These are phyloP conservation scores for Circaetus gallicus DNA, from an alignment of 2,113 vertebrate genomes.

Conservation along the genomic window DNA sequence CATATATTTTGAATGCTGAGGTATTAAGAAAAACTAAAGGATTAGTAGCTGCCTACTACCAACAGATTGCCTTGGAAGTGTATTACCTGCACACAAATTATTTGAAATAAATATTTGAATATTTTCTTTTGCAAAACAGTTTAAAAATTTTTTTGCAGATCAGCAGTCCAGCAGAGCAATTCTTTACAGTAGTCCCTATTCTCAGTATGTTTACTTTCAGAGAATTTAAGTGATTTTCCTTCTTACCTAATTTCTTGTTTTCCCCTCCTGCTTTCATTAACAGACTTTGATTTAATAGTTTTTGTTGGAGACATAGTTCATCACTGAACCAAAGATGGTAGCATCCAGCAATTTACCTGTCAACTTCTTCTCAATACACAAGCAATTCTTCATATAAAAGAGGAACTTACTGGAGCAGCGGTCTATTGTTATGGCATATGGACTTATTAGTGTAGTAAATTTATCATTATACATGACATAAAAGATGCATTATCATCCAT, in stretches of 20 bases:
- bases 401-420: slow-evolving; percentile 66
- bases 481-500: slow-evolving; percentile 78
- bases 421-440: slow-evolving; percentile 61
- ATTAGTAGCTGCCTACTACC: neutral
- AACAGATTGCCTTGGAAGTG: neutral
- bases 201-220: neutral
- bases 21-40: neutral
- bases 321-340: neutral
- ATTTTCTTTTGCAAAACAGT: neutral
- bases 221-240: neutral
- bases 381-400: slow-evolving; percentile 57
- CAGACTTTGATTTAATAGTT: slow-evolving; percentile 37
- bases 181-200: neutral
- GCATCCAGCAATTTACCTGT: slow-evolving; percentile 57
- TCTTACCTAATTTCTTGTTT: slow-evolving; percentile 4
- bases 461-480: slow-evolving; percentile 70
- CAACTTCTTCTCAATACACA: slow-evolving; percentile 40
- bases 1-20: neutral
- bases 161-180: neutral
- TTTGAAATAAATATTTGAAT: neutral
- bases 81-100: neutral
- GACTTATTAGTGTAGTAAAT: slow-evolving; percentile 71
- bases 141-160: neutral
- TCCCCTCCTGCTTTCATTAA: slow-evolving; percentile 15
- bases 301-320: slow-evolving; percentile 6